Evolutionary conservation across 2,113 vertebrate species (phyloP), one percentile per base, ranked within the genome.

Genomic region (Tachysurus vachellii): DNA sequence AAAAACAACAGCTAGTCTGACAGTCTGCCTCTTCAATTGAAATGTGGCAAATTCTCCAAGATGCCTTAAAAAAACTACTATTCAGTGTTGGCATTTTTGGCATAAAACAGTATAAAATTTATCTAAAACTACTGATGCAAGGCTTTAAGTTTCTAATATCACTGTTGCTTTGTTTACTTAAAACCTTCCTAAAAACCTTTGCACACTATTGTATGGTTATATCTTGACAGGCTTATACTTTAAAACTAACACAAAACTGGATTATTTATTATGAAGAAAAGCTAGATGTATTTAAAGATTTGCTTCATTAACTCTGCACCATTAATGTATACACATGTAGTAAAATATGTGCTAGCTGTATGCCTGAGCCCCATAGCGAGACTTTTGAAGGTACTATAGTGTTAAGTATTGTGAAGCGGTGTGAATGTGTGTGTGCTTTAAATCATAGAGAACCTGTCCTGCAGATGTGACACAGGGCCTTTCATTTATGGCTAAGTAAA

Each of bases 401-500:
- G 64, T 82, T 61, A 53, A 21, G 82, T 62, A 31, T 21, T n/a
- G 5, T 3, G n/a, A 7, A 47, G 61, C 9, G 10, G 54, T 77
- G 76, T 86, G 47, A 19, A 19, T 56, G 5, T n/a, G 17, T 59
- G 66, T 53, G 66, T 56, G 42, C 56, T 76, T 64, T 89, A 90
- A 91, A 88, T 91, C 87, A 80, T 42, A 23, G 50, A 54, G 44
- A 59, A 79, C 26, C 21, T 23, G 73, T 75, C 57, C 66, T 88
- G 59, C 84, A 81, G 83, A 75, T 68, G 54, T 14, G 14, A 79
- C 82, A 87, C 66, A 0, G 4, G 47, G 36, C 71, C 73, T 90
- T 90, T 82, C 50, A 86, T 86, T 89, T 85, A 54, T 61, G 80
- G 82, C 71, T 81, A 85, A 91, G 82, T 87, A 85, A 87, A 90